Conservation (phyloP, 1,140 invertebrate genomes). For the Rhynchophorus ferrugineus region DNA sequence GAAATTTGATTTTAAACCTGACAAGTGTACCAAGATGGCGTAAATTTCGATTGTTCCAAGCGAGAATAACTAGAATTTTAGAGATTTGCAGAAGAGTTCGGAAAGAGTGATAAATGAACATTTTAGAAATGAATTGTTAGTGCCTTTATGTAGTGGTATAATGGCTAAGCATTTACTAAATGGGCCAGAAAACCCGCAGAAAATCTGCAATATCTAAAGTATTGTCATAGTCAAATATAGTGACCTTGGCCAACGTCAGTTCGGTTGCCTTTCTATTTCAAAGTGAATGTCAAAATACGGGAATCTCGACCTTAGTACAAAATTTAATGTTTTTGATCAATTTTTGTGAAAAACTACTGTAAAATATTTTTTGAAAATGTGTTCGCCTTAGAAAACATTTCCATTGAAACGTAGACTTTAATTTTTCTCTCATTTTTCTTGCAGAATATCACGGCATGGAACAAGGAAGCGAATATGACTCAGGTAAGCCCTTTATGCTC, state of each 20-base stretch:
- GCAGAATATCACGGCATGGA: conserved; percentile 57
- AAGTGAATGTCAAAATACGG: conserved; percentile 26
- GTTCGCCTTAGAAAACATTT: no score
- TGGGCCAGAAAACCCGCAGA: conserved; percentile 26
- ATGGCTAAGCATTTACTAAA: conserved; percentile 8
- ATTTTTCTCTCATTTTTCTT: conserved; percentile 29
- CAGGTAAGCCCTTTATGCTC: conserved; percentile 42
- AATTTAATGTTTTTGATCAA: conserved; percentile 27
- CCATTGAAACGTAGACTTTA: no score
- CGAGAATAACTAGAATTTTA: conserved; percentile 30
- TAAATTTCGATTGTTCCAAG: conserved; percentile 30
- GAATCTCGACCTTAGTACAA: conserved; percentile 23
- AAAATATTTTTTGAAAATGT: no score
- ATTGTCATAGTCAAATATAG: conserved; percentile 38
- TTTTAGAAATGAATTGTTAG: background rate
- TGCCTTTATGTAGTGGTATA: background rate
- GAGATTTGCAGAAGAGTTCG: conserved; percentile 39
- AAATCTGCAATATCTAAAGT: conserved; percentile 29
- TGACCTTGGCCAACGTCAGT: conserved; percentile 41
- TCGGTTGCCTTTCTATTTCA: conserved; percentile 32
- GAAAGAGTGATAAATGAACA: background rate
- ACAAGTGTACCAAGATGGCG: conserved; percentile 47
- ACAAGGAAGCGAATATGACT: conserved; percentile 52
- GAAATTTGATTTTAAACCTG: conserved; percentile 35
- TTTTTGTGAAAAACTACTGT: conserved; percentile 15